Percentiles rank a stretch among this genome's conserved stretches.
Evolutionary conservation across 2,888 invertebrate species (phyloP).

Genomic region (Eumerus sabulonum): DNA sequence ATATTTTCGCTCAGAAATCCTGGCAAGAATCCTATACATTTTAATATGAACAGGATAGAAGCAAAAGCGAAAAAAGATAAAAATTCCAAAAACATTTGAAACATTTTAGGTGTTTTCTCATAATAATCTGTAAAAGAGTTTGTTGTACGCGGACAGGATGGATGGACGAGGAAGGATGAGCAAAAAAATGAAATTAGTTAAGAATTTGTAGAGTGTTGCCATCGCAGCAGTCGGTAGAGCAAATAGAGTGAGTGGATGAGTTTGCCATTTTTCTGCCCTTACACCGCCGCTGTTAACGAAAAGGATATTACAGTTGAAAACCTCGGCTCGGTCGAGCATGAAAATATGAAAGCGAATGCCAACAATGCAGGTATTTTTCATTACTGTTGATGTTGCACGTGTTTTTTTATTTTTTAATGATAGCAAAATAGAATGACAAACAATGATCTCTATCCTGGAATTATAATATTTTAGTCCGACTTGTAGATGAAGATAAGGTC

Average conservation of each 20-base stretch:
- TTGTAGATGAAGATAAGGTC: too few relatives aligned
- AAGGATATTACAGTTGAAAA: conserved; percentile 22
- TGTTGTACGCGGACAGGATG: too few relatives aligned
- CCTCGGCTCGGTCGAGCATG: background rate
- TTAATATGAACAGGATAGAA: conserved; percentile 32
- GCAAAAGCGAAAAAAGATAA: conserved; percentile 19
- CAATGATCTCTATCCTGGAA: background rate
- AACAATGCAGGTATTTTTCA: conserved; percentile 39
- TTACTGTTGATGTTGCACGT: conserved; percentile 15
- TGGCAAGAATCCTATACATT: conserved; percentile 40
- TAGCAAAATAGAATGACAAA: conserved; percentile 1
- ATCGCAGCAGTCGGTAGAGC: conserved; percentile 3
- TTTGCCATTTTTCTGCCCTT: conserved; percentile 19
- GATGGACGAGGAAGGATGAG: background rate
- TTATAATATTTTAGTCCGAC: background rate
- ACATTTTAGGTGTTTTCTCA: conserved; percentile 59
- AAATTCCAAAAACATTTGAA: conserved; percentile 15
- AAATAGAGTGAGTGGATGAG: background rate
- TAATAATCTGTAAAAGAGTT: conserved; percentile 48
- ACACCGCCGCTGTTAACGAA: conserved; percentile 6
- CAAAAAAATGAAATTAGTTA: conserved; percentile 40
- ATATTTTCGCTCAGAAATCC: conserved; percentile 56
- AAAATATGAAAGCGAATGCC: conserved; percentile 16
- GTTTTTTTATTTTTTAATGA: conserved; percentile 19
- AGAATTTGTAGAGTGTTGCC: conserved; percentile 50